Conservation (phyloP, 2,888 invertebrate species). For the Hofmannophila pseudospretella region DNA sequence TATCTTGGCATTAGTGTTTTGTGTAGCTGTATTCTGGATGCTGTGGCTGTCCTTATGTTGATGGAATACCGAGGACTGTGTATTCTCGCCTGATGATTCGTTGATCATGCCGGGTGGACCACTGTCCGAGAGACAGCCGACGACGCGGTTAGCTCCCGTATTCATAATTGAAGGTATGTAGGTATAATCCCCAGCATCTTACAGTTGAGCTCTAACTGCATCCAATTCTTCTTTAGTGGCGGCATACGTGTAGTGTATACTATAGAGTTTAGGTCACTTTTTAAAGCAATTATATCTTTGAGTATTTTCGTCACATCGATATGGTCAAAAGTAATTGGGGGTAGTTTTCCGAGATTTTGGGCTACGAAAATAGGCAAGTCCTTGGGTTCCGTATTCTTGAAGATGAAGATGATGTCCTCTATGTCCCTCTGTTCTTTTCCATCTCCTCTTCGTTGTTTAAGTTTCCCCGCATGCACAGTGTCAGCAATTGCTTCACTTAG, state of each 20-base stretch:
- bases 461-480: not conserved
- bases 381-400: conserved; percentile 4
- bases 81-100: no score
- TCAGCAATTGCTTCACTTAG: not conserved
- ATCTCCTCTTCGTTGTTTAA: conserved; percentile 2
- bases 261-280: not conserved
- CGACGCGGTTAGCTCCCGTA: not conserved
- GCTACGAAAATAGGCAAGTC: conserved; percentile 5
- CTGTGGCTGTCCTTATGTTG: no score
- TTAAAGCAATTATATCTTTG: not conserved
- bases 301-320: conserved; percentile 2
- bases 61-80: no score
- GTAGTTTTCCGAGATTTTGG: not conserved
- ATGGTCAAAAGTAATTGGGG: conserved; percentile 9
- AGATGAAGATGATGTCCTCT: conserved; percentile 9
- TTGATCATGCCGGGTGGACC: not conserved
- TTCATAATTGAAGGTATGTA: not conserved
- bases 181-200: no score
- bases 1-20: no score
- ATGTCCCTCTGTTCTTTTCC: conserved; percentile 12
- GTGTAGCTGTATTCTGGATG: no score
- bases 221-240: no score
- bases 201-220: no score
- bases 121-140: not conserved
- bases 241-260: no score